These are phyloP conservation scores for Acronicta aceris DNA, from an alignment of 2,888 invertebrate species.

Conservation along the genomic window DNA sequence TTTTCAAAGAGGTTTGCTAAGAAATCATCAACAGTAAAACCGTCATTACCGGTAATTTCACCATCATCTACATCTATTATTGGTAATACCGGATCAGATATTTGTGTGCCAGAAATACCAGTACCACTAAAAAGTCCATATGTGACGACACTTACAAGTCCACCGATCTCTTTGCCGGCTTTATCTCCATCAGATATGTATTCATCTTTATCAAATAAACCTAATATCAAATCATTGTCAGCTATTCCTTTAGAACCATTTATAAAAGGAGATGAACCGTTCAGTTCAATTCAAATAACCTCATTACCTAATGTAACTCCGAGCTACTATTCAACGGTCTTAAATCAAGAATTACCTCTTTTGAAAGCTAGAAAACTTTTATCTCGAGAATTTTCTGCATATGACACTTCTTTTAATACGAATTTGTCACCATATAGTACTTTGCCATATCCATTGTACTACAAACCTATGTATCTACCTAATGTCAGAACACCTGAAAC, in stretches of 20 bases:
- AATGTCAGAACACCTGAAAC: slow-evolving; percentile 23
- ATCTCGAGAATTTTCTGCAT: slow-evolving; percentile 1
- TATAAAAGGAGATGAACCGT: neutral
- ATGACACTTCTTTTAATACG: neutral
- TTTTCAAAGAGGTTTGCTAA: slow-evolving; percentile 14
- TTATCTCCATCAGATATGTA: neutral
- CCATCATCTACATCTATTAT: neutral
- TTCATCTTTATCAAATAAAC: slow-evolving; percentile 1
- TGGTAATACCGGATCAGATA: neutral
- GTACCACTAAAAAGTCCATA: neutral
- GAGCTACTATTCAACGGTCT: neutral
- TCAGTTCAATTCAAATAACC: neutral
- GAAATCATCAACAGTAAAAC: neutral
- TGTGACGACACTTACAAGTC: no score
- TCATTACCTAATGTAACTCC: neutral
- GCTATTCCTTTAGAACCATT: slow-evolving; percentile 11
- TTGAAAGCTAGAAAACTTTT: neutral
- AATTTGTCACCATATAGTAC: neutral
- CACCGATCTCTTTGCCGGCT: slow-evolving; percentile 3
- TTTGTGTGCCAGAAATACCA: neutral
- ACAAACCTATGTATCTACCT: slow-evolving; percentile 29
- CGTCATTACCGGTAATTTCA: neutral
- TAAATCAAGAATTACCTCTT: neutral
- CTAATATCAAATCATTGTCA: slow-evolving; percentile 16
- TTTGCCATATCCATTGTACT: slow-evolving; percentile 15